These are phyloP conservation scores for Micropterix aruncella DNA, from an alignment of 2,888 invertebrate genomes.

Conservation along the genomic window DNA sequence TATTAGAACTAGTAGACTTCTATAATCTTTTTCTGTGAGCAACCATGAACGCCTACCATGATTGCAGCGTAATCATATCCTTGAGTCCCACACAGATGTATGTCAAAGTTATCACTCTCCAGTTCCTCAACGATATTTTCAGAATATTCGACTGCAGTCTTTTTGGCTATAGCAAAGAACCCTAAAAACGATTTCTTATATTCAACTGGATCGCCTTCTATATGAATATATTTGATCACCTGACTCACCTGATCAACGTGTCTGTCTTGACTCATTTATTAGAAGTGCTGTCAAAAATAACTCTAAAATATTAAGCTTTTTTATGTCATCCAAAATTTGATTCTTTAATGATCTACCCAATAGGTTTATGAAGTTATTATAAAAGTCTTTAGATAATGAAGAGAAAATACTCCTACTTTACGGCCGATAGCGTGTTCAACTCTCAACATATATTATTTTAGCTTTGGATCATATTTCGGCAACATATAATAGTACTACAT, in stretches of 20 bases:
- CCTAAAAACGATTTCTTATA: slow-evolving; percentile 8
- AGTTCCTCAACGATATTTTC: slow-evolving; percentile 6
- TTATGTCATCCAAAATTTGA: slow-evolving; percentile 4
- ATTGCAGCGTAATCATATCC: slow-evolving; percentile 7
- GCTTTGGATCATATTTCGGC: no score
- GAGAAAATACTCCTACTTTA: not conserved
- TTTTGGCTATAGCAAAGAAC: slow-evolving; percentile 6
- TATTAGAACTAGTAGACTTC: not conserved
- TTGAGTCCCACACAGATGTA: slow-evolving; percentile 6
- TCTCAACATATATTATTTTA: not conserved
- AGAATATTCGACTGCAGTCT: slow-evolving; percentile 6
- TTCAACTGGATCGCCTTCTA: slow-evolving; percentile 7
- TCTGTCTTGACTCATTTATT: no score
- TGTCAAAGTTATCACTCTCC: slow-evolving; percentile 3
- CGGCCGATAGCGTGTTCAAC: not conserved
- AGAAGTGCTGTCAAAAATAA: slow-evolving; percentile 9
- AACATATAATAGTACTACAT: no score
- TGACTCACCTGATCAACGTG: slow-evolving; percentile 8
- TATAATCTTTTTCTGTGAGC: not conserved
- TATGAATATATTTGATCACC: slow-evolving; percentile 9
- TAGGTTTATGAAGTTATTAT: slow-evolving; percentile 5
- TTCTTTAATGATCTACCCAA: slow-evolving; percentile 4
- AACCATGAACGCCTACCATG: slow-evolving; percentile 4
- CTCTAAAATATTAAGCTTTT: slow-evolving; percentile 7
- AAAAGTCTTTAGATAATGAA: slow-evolving; percentile 3